Conservation (phyloP, 1,140 invertebrate genomes). For the Cyrtorhinus lividipennis region DNA sequence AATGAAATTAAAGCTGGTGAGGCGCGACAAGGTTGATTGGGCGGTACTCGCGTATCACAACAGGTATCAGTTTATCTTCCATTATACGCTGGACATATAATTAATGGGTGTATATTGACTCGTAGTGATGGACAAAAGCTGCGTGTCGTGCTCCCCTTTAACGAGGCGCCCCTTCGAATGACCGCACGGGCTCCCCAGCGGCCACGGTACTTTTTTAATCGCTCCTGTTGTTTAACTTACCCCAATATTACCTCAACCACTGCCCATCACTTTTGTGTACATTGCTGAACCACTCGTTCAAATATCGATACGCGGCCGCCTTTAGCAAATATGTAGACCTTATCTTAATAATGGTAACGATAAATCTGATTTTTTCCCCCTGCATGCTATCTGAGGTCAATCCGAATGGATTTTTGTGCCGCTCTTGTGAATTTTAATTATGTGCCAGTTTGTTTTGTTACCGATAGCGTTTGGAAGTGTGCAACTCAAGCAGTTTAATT, state of each 20-base stretch:
- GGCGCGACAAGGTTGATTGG: not conserved
- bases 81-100: constrained; percentile 5
- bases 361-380: not conserved
- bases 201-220: not conserved
- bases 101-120: constrained; percentile 11
- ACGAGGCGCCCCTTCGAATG: no score
- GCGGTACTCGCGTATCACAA: not conserved
- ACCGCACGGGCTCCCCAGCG: not conserved
- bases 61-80: constrained; percentile 1
- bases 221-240: not conserved
- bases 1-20: not conserved
- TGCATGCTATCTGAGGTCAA: no score
- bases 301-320: not conserved
- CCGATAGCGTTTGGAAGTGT: no score
- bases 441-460: no score
- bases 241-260: not conserved
- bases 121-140: not conserved
- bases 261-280: not conserved
- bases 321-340: not conserved
- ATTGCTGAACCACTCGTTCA: not conserved
- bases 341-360: not conserved
- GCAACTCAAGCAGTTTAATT: no score
- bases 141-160: not conserved
- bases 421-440: no score
- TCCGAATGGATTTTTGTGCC: no score